Base-by-base conservation (phyloP, 2,888 invertebrate genomes). In the Catonia carolina region DNA sequence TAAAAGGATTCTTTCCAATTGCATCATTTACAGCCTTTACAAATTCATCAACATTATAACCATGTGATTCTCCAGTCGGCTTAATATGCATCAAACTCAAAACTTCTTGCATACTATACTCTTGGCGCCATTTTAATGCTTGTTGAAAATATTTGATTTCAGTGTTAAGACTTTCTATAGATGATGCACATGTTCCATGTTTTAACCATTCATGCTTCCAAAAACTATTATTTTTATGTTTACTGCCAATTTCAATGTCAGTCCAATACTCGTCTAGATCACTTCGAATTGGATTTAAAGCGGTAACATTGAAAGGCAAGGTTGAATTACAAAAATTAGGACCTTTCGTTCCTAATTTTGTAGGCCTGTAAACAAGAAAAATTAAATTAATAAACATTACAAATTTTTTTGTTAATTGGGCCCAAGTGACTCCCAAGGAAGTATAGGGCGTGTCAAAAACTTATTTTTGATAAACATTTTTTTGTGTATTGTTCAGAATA, bases 161-260 rank as follows among this genome's bases (percentile, higher is more conserved):
- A 15, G 77, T 77, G 62, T 79, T 74, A 0, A 89, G 68, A 2
- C 71, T 64, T 0, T 79, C 74, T 2, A 86, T 61, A 3, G 71
- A 63, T 1, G 79, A 76, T 1, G 89, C 85, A 68, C 90, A 90
- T 0, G 89, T 88, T 2, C 90, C 90, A 69, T 90, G 90, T 67
- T 90, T 90, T 1, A 74, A 70, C 89, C 89, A 90, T 70, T 90
- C 90, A 67, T 90, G 89, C 57, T 80, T 75, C 89, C 89, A 89
- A 18, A 89, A 75, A 8, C 79, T 75, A 64, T 82, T 73, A 1
- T 61, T 60, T 14, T 65, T 60, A 59, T 69, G 68, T 72, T 79
- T 78, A 14, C 45, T 22, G 1, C 23, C 27, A 64, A 78, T 78
- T 69, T 87, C 83, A 55, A 90, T 74, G 65, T 88, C 86, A 0